Evolutionary conservation across 2,888 invertebrate species (phyloP).

Genomic region (Stenodema calcarata): DNA sequence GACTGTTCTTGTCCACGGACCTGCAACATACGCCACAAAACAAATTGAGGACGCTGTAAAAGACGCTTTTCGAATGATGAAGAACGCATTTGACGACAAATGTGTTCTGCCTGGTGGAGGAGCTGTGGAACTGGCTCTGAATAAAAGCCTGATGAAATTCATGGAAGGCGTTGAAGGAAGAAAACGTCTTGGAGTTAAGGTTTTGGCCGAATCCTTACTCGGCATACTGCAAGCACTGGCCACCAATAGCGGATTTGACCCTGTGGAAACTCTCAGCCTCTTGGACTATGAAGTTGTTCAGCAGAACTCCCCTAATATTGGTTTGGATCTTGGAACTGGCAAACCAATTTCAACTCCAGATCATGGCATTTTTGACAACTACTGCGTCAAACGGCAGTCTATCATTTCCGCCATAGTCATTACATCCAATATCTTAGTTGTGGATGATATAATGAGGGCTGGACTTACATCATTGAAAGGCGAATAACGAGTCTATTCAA

Average conservation of each 20-base stretch:
- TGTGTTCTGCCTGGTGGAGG: constrained; percentile 94
- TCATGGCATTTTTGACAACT: constrained; percentile 93
- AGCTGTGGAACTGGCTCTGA: constrained; percentile 85
- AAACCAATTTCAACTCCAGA: constrained; percentile 87
- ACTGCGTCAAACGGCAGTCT: constrained; percentile 95
- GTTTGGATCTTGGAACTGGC: constrained; percentile 89
- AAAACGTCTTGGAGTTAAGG: constrained; percentile 86
- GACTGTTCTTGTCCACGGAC: constrained; percentile 94
- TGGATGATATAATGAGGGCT: constrained; percentile 99
- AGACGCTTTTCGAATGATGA: constrained; percentile 94
- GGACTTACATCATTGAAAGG: constrained; percentile 93
- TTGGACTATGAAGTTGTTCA: constrained; percentile 85
- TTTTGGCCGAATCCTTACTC: constrained; percentile 95
- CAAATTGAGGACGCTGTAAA: constrained; percentile 98
- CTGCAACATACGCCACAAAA: constrained; percentile 90
- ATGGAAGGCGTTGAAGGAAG: constrained; percentile 83
- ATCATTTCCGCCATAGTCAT: constrained; percentile 93
- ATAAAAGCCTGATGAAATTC: constrained; percentile 70
- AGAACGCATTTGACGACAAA: constrained; percentile 93
- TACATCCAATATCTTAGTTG: constrained; percentile 94
- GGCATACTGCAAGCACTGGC: constrained; percentile 93
- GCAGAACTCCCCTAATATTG: constrained; percentile 71
- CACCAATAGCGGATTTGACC: constrained; percentile 93
- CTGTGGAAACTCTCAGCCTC: constrained; percentile 94
- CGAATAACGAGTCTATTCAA: background rate